Percentiles rank a stretch among this genome's conserved stretches.
Conservation (phyloP, 2,797 vertebrate genomes). For the Artibeus jamaicensis region DNA sequence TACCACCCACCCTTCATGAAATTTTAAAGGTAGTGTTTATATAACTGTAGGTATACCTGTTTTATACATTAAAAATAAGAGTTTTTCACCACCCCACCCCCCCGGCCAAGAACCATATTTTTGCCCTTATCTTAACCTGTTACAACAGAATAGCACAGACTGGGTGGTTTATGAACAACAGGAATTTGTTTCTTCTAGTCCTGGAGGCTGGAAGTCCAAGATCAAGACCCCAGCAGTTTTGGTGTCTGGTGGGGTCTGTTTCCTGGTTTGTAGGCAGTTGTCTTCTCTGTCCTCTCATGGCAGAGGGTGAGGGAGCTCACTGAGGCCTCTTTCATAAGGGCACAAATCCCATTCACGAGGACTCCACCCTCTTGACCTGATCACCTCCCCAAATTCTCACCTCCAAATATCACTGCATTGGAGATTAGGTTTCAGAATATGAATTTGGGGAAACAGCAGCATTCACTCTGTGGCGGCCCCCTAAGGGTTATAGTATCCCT, state of each 20-base stretch:
- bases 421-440: neutral
- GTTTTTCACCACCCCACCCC: neutral
- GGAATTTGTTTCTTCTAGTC: neutral
- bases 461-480: neutral
- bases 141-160: neutral
- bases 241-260: neutral
- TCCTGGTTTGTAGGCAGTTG: neutral
- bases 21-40: neutral
- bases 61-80: neutral
- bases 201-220: neutral
- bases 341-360: neutral
- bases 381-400: neutral
- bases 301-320: neutral
- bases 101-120: neutral
- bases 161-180: neutral
- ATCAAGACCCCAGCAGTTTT: neutral
- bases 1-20: neutral
- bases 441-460: neutral
- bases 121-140: neutral
- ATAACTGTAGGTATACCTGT: neutral
- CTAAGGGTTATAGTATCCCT: neutral
- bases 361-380: neutral
- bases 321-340: neutral
- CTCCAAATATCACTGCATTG: neutral
- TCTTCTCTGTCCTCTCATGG: neutral